Conservation (phyloP, 1,140 invertebrate species). For the Batillaria attramentaria region DNA sequence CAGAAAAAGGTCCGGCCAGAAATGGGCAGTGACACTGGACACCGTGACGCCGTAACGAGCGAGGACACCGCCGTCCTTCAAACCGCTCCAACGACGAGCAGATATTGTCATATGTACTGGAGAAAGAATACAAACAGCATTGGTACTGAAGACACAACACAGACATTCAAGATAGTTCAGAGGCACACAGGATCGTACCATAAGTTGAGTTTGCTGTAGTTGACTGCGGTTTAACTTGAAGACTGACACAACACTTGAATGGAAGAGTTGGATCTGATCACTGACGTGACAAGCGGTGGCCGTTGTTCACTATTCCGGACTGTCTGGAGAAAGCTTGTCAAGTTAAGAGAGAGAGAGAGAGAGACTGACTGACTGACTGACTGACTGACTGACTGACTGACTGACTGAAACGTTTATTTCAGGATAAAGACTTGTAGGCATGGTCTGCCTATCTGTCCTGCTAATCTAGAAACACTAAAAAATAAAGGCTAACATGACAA, state of each 20-base stretch:
- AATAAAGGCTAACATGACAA: no score
- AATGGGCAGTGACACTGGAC: constrained; percentile 59
- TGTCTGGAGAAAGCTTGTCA: background rate
- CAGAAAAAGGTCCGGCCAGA: constrained; percentile 48
- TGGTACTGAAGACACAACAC: background rate
- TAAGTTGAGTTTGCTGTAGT: no score
- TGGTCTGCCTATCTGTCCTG: no score
- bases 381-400: background rate
- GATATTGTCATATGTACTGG: constrained; percentile 57
- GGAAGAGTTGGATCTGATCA: no score
- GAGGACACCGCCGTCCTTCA: constrained; percentile 49
- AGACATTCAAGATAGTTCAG: background rate
- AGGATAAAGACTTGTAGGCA: no score
- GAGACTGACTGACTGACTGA: background rate
- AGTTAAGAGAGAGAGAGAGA: background rate
- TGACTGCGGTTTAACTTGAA: no score
- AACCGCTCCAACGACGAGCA: constrained; percentile 53
- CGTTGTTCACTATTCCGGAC: no score
- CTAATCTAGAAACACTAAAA: no score
- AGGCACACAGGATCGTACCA: no score
- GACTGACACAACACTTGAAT: no score
- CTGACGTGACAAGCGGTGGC: no score
- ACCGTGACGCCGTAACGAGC: constrained; percentile 43
- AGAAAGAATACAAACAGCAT: constrained; percentile 21
- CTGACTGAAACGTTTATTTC: no score